Base-by-base conservation (phyloP, 2,113 vertebrate genomes). In the Camelus dromedarius region DNA sequence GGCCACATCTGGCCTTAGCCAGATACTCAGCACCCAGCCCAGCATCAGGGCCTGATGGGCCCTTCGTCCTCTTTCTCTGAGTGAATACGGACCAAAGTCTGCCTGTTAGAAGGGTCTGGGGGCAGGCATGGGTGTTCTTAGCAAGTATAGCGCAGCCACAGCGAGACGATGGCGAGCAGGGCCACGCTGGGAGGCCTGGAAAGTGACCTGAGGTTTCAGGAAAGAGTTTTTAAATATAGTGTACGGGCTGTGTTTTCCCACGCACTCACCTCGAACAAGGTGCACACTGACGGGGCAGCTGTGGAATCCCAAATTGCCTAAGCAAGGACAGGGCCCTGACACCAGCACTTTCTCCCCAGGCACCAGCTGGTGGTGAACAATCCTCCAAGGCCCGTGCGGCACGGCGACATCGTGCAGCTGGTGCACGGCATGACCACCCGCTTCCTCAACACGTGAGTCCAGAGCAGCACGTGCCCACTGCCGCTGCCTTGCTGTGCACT, bases 361-460 rank as follows among this genome's bases (percentile, higher is more conserved):
- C 99, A 99, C 98, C 99, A 99, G 82, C 98, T 99, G 97, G 99
- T 99, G 96, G 99, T 99, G 38, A 98, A 97, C 97, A 99, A 96
- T 93, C 99, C 99, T 0, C 99, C 99, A 0, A 98, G 98, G 42
- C 98, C 99, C 0, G 99, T 99, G 94, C 98, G 98, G 79, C 99
- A 99, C 0, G 99, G 99, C 0, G 99, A 99, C 80, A 69, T 99
- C 0, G 98, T 99, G 93, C 99, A 99, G 98, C 98, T 99, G 94
- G 99, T 99, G 60, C 99, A 99, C 0, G 99, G 99, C 81, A 99
- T 99, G 98, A 99, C 99, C 0, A 98, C 99, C 20, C 99, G 99
- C 67, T 99, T 99, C 97, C 99, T 99, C 48, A 99, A 99, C 99
- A 99, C 99, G 99, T 99, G 98, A 98, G 99, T 32, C 3, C 82